These are phyloP conservation scores for Cuculus canorus DNA, from an alignment of 2,797 vertebrate species.

Conservation along the genomic window DNA sequence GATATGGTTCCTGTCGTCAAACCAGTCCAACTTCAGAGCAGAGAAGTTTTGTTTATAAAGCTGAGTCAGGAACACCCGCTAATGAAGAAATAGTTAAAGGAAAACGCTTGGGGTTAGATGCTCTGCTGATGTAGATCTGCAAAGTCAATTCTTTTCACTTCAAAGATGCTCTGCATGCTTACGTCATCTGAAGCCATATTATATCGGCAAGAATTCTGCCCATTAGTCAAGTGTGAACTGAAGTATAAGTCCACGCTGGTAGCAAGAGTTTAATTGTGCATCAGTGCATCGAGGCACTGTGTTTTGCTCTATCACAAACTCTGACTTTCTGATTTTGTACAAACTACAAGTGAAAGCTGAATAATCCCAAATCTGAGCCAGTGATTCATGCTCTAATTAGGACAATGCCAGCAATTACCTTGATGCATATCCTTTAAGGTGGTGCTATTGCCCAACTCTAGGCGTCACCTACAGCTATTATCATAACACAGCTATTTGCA, in stretches of 20 bases:
- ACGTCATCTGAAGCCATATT: background rate
- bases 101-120: background rate
- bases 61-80: slow-evolving; percentile 44
- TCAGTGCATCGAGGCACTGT: accelerated
- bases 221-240: background rate
- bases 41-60: background rate
- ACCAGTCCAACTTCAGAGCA: background rate
- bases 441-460: background rate
- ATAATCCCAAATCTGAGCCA: background rate
- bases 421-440: background rate
- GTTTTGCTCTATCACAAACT: background rate
- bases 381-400: background rate
- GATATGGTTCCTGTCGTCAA: background rate
- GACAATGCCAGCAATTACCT: background rate
- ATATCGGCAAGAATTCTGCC: background rate
- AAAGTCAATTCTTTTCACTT: background rate
- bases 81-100: background rate
- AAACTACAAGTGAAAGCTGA: background rate
- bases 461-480: background rate
- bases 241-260: background rate
- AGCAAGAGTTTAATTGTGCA: background rate
- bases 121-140: background rate
- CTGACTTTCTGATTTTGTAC: background rate
- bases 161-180: background rate
- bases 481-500: background rate